Percentiles rank a stretch among this genome's conserved stretches.
These are phyloP conservation scores for Perccottus glenii DNA, from an alignment of 2,113 vertebrate species.

Conservation along the genomic window DNA sequence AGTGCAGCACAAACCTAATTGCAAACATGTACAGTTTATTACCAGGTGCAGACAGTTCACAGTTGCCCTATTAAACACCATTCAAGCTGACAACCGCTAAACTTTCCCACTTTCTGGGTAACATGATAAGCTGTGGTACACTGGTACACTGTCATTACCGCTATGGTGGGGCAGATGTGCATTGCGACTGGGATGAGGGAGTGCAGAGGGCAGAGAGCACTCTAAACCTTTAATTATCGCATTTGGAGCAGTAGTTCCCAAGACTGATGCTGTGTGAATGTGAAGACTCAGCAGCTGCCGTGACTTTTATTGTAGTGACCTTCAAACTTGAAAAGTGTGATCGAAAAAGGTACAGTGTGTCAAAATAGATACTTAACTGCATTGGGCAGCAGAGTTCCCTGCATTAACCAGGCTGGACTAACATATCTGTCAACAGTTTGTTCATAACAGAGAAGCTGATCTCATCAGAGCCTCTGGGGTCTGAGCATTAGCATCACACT, in stretches of 20 bases:
- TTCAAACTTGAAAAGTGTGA: background rate
- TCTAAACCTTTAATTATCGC: slow-evolving; percentile 68
- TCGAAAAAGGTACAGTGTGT: background rate
- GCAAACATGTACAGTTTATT: slow-evolving; percentile 24
- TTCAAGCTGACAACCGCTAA: slow-evolving; percentile 24
- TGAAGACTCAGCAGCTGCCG: no score
- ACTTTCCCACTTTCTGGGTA: slow-evolving; percentile 45
- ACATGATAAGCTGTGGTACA: slow-evolving; percentile 46
- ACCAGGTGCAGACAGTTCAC: slow-evolving; percentile 38
- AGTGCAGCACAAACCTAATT: background rate
- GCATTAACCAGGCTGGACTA: slow-evolving; percentile 21
- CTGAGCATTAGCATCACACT: slow-evolving; percentile 25
- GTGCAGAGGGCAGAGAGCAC: slow-evolving; percentile 20
- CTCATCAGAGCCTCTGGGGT: slow-evolving; percentile 39
- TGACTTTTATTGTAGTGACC: no score
- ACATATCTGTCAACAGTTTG: slow-evolving; percentile 43
- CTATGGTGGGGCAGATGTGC: slow-evolving; percentile 29
- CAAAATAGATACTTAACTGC: background rate
- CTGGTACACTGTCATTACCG: slow-evolving; percentile 56
- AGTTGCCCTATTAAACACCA: slow-evolving; percentile 32
- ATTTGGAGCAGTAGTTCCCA: slow-evolving; percentile 52
- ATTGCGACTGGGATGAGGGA: background rate
- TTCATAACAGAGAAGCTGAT: slow-evolving; percentile 42
- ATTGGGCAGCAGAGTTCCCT: background rate
- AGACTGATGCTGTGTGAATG: slow-evolving; percentile 41